Percentiles rank a stretch among this genome's conserved stretches.
Evolutionary conservation across 2,888 invertebrate species (phyloP).

Genomic region (Drosophila multiciliata): DNA sequence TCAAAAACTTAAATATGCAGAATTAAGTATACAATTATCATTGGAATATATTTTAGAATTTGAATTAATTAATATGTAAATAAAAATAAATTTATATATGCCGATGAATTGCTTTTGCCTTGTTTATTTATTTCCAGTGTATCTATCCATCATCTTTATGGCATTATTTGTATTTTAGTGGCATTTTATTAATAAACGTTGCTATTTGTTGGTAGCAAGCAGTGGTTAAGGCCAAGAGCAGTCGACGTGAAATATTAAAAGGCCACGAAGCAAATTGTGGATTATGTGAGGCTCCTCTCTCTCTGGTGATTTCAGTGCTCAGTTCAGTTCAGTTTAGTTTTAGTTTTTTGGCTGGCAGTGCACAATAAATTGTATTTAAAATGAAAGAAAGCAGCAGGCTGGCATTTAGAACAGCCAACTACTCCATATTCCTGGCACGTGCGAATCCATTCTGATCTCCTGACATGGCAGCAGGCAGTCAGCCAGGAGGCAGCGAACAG

Average conservation of each 20-base stretch:
- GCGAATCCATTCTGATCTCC: constrained; percentile 76
- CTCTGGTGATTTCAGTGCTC: constrained; percentile 24
- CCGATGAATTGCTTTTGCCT: no score
- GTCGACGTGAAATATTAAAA: constrained; percentile 70
- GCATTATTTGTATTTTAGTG: constrained; percentile 9
- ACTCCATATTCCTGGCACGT: constrained; percentile 67
- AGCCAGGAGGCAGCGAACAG: constrained; percentile 20
- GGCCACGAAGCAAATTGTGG: constrained; percentile 63
- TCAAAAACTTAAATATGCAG: neutral
- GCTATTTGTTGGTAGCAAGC: constrained; percentile 30
- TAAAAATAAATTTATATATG: neutral
- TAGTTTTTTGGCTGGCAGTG: constrained; percentile 53
- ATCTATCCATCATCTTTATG: neutral
- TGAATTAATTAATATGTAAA: neutral
- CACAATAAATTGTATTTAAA: constrained; percentile 79
- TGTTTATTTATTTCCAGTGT: neutral
- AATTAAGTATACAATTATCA: no score
- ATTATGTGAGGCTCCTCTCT: constrained; percentile 50
- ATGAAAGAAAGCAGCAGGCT: constrained; percentile 57
- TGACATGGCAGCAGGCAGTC: constrained; percentile 55
- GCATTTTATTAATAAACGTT: constrained; percentile 69
- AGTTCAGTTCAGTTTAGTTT: constrained; percentile 57
- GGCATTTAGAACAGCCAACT: constrained; percentile 16
- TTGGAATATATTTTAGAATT: neutral
- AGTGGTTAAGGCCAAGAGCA: constrained; percentile 11